These are phyloP conservation scores for Diplodus sargus DNA, from an alignment of 2,797 vertebrate genomes.

Conservation along the genomic window DNA sequence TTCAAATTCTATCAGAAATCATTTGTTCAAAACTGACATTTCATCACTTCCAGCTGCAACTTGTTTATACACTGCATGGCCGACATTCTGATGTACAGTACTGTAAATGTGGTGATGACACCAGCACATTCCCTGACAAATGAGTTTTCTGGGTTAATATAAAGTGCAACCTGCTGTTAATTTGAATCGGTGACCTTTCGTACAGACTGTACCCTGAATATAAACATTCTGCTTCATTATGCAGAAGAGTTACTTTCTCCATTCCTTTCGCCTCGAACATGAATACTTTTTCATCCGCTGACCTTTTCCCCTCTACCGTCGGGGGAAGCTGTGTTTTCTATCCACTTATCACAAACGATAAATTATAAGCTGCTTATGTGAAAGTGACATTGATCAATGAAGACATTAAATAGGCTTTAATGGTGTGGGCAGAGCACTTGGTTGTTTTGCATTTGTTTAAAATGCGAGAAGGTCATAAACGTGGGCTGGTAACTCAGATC, in stretches of 20 bases:
- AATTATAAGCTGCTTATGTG: constrained; percentile 76
- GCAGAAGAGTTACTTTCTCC: constrained; percentile 17
- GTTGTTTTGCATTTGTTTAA: constrained; percentile 77
- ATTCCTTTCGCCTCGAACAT: constrained; percentile 33
- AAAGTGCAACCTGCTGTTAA: constrained; percentile 37
- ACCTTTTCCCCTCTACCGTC: constrained; percentile 57
- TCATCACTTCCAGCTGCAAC: not conserved
- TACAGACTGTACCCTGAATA: constrained; percentile 22
- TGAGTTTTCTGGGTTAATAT: constrained; percentile 54
- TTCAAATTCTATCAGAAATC: not conserved
- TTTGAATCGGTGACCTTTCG: constrained; percentile 48
- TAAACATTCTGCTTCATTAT: constrained; percentile 20
- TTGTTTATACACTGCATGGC: constrained; percentile 8
- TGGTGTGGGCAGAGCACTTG: constrained; percentile 66
- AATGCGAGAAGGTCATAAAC: constrained; percentile 74
- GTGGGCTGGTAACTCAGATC: constrained; percentile 64
- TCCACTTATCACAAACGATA: constrained; percentile 75
- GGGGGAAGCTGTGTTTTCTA: constrained; percentile 59
- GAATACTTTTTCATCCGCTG: constrained; percentile 43
- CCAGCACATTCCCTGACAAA: constrained; percentile 52
- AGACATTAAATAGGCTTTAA: constrained; percentile 80
- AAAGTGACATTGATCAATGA: constrained; percentile 83
- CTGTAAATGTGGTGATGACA: constrained; percentile 44
- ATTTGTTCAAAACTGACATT: constrained; percentile 20
- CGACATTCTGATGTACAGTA: constrained; percentile 45